These are phyloP conservation scores for Drosophila emarginata DNA, from an alignment of 2,888 invertebrate genomes.

Conservation along the genomic window DNA sequence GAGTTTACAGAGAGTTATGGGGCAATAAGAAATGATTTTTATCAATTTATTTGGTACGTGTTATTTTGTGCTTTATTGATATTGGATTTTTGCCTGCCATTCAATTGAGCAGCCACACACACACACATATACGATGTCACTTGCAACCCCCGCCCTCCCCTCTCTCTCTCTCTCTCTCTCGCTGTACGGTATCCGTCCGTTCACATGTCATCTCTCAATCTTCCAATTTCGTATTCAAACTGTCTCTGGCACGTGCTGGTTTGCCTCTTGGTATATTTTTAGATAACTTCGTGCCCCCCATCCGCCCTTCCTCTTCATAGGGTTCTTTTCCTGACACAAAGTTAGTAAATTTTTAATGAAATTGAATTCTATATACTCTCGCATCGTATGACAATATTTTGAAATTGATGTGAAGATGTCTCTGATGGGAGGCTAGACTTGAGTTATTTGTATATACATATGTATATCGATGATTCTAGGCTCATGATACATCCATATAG, in stretches of 20 bases:
- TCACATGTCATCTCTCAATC: conserved; percentile 5
- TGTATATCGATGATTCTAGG: too few species aligned
- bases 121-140: background rate
- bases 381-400: conserved; percentile 33
- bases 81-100: conserved; percentile 21
- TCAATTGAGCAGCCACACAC: conserved; percentile 10
- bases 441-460: too few species aligned
- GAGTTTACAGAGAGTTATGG: background rate
- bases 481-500: too few species aligned
- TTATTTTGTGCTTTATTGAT: conserved; percentile 37
- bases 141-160: background rate
- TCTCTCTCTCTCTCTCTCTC: too few species aligned
- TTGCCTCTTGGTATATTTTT: conserved; percentile 49
- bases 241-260: conserved; percentile 45
- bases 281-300: conserved; percentile 21
- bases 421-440: too few species aligned
- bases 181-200: background rate
- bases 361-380: conserved; percentile 44
- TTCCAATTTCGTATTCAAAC: conserved; percentile 21
- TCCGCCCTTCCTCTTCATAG: background rate
- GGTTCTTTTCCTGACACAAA: background rate
- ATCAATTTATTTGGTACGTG: conserved; percentile 46
- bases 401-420: conserved; percentile 16
- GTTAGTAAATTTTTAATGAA: conserved; percentile 49
- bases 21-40: conserved; percentile 12